Percentiles rank a stretch among this genome's conserved stretches.
These are phyloP conservation scores for Lagenorhynchus albirostris DNA, from an alignment of 2,113 vertebrate genomes.

Conservation along the genomic window DNA sequence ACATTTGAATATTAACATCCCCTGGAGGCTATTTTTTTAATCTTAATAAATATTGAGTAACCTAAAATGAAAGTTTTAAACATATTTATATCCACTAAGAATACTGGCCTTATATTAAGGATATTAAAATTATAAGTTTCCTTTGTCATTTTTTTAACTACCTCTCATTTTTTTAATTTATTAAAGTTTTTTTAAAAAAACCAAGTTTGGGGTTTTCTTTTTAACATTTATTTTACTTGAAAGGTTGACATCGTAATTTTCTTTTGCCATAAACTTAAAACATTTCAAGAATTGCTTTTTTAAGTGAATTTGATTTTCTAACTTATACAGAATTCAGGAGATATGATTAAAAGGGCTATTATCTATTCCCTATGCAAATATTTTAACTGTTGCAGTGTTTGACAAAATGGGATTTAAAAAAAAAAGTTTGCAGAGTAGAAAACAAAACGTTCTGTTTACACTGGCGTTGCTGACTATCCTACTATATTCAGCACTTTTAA, in stretches of 20 bases:
- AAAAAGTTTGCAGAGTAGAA: constrained; percentile 80
- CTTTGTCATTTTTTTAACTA: constrained; percentile 86
- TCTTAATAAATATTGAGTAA: constrained; percentile 67
- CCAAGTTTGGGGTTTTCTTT: constrained; percentile 79
- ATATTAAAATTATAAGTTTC: constrained; percentile 75
- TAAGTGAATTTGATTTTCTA: constrained; percentile 86
- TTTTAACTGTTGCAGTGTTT: constrained; percentile 88
- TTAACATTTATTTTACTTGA: constrained; percentile 85
- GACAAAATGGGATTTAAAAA: constrained; percentile 83
- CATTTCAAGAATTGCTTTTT: constrained; percentile 83
- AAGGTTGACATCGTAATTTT: constrained; percentile 77
- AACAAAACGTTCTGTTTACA: constrained; percentile 86
- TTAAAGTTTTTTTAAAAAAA: constrained; percentile 80
- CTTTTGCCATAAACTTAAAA: constrained; percentile 80
- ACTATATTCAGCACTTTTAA: constrained; percentile 89
- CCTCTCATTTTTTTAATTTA: constrained; percentile 88
- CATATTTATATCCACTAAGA: constrained; percentile 78
- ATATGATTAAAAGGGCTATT: constrained; percentile 89
- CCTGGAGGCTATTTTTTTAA: constrained; percentile 76
- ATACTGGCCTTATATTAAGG: constrained; percentile 79
- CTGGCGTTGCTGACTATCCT: constrained; percentile 88
- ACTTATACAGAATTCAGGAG: constrained; percentile 89
- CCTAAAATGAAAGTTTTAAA: constrained; percentile 76
- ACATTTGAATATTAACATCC: constrained; percentile 72
- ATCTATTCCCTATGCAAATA: constrained; percentile 91